Evolutionary conservation across 1,140 invertebrate species (phyloP), one percentile per base, ranked within the genome.

Genomic region (Drosophila oshimai): DNA sequence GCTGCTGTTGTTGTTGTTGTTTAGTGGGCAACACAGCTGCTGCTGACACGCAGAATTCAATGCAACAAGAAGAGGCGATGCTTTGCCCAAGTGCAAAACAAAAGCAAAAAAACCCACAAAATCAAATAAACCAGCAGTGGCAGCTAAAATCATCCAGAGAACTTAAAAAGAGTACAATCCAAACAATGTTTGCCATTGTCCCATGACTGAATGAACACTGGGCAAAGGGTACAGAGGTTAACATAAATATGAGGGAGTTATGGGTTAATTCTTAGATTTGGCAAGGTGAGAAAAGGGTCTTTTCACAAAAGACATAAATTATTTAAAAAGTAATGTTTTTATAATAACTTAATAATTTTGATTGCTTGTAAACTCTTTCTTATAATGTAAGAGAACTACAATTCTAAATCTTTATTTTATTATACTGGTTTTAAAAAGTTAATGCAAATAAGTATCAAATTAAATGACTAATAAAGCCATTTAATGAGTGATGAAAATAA

Each of bases 1-100:
- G n/a, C n/a, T n/a, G n/a, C n/a, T n/a, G n/a, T n/a, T n/a, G n/a
- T n/a, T n/a, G n/a, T 41, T 53, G 28, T 72, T 84, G 70, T 67
- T 86, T 83, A 68, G 77, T 81, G 65, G 49, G 37, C 68, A 78
- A 72, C 72, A 75, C 78, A 83, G 77, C 79, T 77, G 74, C 45
- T 84, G 79, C 80, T 84, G 79, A 84, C 79, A 84, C 80, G 79
- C 79, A 84, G 70, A 75, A 84, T 71, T 61, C 64, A 86, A 86
- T 86, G 80, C 79, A 84, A 65, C 62, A 71, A 65, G 34, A 54
- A 42, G 45, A 15, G 39, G 39, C n/a, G n/a, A n/a, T n/a, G n/a
- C n/a, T n/a, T n/a, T n/a, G n/a, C 60, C 53, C 58, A 76, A 81
- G 73, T 72, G 77, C 57, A 45, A 72, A 51, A 69, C 50, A 73